Percentiles rank a stretch among this genome's conserved stretches.
Conservation (phyloP, 2,113 vertebrate genomes). For the Pterophyllum scalare region DNA sequence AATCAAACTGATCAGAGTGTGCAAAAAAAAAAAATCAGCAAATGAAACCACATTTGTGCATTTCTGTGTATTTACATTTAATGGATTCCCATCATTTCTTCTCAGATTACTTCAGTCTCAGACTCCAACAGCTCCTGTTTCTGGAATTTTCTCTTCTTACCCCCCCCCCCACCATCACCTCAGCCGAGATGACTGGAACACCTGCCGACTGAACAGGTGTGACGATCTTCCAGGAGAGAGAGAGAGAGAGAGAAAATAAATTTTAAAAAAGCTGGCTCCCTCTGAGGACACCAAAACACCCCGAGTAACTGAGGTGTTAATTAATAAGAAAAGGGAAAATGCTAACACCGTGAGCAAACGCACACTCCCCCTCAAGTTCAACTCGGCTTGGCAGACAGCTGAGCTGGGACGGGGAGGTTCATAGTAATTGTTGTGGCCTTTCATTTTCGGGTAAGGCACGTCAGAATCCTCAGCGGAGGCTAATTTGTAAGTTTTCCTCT, state of each 20-base stretch:
- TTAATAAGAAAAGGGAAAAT: conserved; percentile 74
- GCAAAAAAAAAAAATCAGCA: background rate
- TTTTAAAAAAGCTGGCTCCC: conserved; percentile 31
- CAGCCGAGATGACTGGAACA: conserved; percentile 50
- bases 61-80: conserved; percentile 34
- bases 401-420: conserved; percentile 66
- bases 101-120: conserved; percentile 40
- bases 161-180: background rate
- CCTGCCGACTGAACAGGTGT: conserved; percentile 77
- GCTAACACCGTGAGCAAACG: conserved; percentile 60
- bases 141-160: background rate
- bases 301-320: conserved; percentile 78
- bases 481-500: conserved; percentile 73
- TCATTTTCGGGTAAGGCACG: conserved; percentile 57
- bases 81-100: conserved; percentile 36
- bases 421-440: conserved; percentile 75
- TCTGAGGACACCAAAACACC: conserved; percentile 66
- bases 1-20: conserved; percentile 20
- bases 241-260: background rate
- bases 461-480: conserved; percentile 70
- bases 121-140: conserved; percentile 49
- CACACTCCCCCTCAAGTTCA: conserved; percentile 56
- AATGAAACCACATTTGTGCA: conserved; percentile 42
- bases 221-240: conserved; percentile 57
- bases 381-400: conserved; percentile 64